Evolutionary conservation across 2,888 invertebrate species (phyloP), one percentile per base, ranked within the genome.

Genomic region (Octonoba sinensis): DNA sequence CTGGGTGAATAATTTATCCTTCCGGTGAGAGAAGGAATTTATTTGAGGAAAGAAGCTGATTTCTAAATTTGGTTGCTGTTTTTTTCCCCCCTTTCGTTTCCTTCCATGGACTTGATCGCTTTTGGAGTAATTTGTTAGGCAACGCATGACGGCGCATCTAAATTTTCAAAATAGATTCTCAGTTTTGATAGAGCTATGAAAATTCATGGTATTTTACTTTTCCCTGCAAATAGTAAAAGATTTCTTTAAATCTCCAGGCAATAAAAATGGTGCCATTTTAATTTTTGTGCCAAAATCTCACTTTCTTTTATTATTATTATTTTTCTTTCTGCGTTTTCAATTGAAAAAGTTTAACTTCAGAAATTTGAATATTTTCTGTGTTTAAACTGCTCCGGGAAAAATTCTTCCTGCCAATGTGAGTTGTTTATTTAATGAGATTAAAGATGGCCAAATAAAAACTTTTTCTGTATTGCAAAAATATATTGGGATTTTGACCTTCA

Each of bases 1-100:
- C 70, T 24, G 49, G 13, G 36, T 56, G 74, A 82, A 82, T 75
- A 82, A 82, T 82, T 82, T 82, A 82, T 82, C 54, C 67, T 27
- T 47, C 62, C 47, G 22, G 27, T 69, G 57, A 78, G 56, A 16
- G 59, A 65, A 46, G 51, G 54, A 69, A 73, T 69, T 57, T 79
- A 66, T 79, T 79, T 79, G 66, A 59, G 54, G 24, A 18, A 46
- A 51, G 36, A 60, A 44, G 60, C 22, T 18, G 54, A 44, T 72
- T 67, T 79, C 51, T 72, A 60, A 72, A 71, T 70, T 70, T 70
- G 49, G 62, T 44, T 62, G 36, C 36, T 6, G 36, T 36, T 36
- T 36, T 8, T 36, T 36, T 46, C 20, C 20, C 44, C 54, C 18
- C 15, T 54, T n/a, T 49, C n/a, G 22, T 16, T 49, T 57, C 44